Conservation (phyloP, 2,113 vertebrate species). For the Phoenicopterus ruber region DNA sequence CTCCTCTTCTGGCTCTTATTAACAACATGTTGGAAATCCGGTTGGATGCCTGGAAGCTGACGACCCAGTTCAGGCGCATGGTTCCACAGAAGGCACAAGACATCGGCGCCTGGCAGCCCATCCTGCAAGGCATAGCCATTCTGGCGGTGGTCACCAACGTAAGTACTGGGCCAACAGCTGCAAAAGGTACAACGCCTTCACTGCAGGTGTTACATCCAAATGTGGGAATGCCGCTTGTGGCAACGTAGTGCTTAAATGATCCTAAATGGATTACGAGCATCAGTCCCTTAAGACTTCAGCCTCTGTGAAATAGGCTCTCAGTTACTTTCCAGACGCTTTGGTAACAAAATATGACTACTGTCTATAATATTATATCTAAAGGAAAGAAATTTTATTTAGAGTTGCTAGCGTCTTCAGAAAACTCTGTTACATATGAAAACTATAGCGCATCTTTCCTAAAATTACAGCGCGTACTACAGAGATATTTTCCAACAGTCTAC, state of each 20-base stretch:
- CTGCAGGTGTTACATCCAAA: background rate
- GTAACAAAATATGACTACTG: background rate
- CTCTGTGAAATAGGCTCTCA: background rate
- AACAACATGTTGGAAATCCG: conserved; percentile 93
- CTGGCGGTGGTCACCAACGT: conserved; percentile 92
- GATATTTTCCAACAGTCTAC: background rate
- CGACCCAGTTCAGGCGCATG: conserved; percentile 88
- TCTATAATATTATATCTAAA: background rate
- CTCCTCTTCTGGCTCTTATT: conserved; percentile 88
- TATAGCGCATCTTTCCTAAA: background rate
- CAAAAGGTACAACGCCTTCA: background rate
- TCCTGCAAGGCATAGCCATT: conserved; percentile 89
- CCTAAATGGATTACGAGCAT: background rate
- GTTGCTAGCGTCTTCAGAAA: background rate
- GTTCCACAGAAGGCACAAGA: conserved; percentile 88
- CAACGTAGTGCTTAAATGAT: background rate
- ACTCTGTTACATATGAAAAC: background rate
- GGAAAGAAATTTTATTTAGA: background rate
- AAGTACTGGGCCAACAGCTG: conserved; percentile 32
- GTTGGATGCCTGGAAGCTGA: conserved; percentile 91
- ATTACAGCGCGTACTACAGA: background rate
- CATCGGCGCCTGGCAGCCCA: conserved; percentile 94
- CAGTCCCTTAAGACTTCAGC: background rate
- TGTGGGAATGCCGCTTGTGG: fast-evolving
- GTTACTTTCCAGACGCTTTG: background rate